Evolutionary conservation across 2,113 vertebrate genomes (phyloP), one percentile per base, ranked within the genome.

Genomic region (Hepsetus odoe): DNA sequence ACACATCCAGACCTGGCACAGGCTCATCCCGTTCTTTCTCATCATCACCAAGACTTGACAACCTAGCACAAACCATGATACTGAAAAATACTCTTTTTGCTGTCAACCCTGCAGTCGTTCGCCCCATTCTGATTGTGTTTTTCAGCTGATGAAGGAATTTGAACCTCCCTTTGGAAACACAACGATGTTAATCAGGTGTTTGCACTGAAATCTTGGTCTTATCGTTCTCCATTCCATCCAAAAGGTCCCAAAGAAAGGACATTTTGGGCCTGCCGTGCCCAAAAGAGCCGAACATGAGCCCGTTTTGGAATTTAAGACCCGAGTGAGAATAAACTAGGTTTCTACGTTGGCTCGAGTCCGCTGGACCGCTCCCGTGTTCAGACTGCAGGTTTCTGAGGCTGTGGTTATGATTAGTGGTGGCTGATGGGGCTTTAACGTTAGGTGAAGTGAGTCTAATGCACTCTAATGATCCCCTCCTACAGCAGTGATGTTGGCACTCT

Each of bases 391-490:
- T 59, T 59, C 20, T 30, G 13, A 11, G 56, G 5, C 30, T 8
- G 20, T 38, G 18, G 32, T 38, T 12, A 3, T 38, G n/a, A n/a
- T 65, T 38, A 1, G 2, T 18, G 24, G 44, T 69, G 68, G 28
- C 74, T 66, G 62, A 67, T 66, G 74, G 61, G 46, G 62, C 44
- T 40, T 53, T 26, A 40, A 24, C 32, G 28, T 61, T 22, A 71
- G 26, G 58, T 62, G 40, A 59, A 75, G 22, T 59, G 4, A 30
- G 7, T 71, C n/a, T 24, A 5, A 46, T 72, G 26, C 40, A 2
- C 38, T 64, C 32, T 64, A 51, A 51, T 1, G 24, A 14, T 49
- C 18, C 26, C 14, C 32, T 26, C 40, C 66, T 51, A 56, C 65
- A 59, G 10, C 24, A 55, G 35, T 49, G 38, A 59, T 46, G 20